A percentile compares a stretch with the other conserved stretches of the same genome.
Conservation (phyloP, 2,888 invertebrate genomes). For the Galeopsomyia nigrocyanea region DNA sequence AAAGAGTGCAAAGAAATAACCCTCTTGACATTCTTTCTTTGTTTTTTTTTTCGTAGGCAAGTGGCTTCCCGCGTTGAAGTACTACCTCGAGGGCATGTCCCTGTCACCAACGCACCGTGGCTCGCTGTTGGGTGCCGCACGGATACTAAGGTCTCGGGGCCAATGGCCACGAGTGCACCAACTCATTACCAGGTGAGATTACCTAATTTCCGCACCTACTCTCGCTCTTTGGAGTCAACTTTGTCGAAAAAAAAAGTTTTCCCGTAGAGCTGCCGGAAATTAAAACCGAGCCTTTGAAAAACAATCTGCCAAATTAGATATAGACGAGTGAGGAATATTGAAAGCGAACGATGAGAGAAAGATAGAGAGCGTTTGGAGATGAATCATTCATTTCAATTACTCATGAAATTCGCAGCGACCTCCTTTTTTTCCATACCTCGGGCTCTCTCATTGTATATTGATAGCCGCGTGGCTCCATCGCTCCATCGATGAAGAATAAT, state of each 20-base stretch:
- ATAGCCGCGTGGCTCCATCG: too few species aligned
- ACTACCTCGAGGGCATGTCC: conserved; percentile 73
- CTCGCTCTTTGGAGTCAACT: background rate
- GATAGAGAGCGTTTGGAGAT: background rate
- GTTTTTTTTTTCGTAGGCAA: too few species aligned
- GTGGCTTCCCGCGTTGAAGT: conserved; percentile 70
- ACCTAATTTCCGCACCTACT: background rate
- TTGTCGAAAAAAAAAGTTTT: background rate
- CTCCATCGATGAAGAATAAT: too few species aligned
- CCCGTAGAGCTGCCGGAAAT: too few species aligned
- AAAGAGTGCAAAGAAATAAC: conserved; percentile 5
- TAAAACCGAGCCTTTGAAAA: background rate
- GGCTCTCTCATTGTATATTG: too few species aligned
- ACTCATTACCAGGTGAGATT: conserved; percentile 74
- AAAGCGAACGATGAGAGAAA: background rate
- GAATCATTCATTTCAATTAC: background rate
- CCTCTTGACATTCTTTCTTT: conserved; percentile 49
- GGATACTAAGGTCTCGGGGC: conserved; percentile 74
- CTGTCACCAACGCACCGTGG: conserved; percentile 72
- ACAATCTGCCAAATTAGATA: background rate
- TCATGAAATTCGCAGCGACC: too few species aligned
- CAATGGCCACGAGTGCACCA: conserved; percentile 78
- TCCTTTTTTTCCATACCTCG: too few species aligned
- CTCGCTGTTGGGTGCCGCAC: conserved; percentile 75
- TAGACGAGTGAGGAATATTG: background rate